A percentile compares a stretch with the other conserved stretches of the same genome.
These are phyloP conservation scores for Cherax quadricarinatus DNA, from an alignment of 1,140 invertebrate genomes.

Conservation along the genomic window DNA sequence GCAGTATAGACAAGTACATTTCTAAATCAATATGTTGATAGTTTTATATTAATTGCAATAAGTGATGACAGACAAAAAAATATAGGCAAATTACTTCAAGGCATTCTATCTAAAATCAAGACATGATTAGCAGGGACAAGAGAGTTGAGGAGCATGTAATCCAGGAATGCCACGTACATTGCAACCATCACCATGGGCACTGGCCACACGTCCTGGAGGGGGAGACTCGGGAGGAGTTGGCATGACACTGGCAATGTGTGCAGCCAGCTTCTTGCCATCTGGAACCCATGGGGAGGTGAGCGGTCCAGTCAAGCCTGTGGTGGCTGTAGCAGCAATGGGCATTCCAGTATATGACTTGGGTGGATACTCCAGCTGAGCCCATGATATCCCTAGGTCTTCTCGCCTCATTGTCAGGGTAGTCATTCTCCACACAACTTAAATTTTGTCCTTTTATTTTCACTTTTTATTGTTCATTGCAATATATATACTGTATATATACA, in stretches of 20 bases:
- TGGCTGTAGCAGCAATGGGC: conserved; percentile 24
- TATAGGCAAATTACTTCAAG: background rate
- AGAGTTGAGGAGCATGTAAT: background rate
- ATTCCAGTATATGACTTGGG: conserved; percentile 22
- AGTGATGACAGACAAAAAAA: too few species aligned
- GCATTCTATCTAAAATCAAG: background rate
- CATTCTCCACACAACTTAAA: conserved; percentile 20
- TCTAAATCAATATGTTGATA: background rate
- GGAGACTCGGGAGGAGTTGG: conserved; percentile 57
- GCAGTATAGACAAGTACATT: background rate
- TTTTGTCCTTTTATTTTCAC: conserved; percentile 28
- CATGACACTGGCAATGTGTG: conserved; percentile 50
- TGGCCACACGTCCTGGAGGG: conserved; percentile 18
- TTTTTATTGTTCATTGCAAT: conserved; percentile 11
- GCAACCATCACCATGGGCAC: background rate
- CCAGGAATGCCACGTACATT: background rate
- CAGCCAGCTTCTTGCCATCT: conserved; percentile 31
- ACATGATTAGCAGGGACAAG: background rate
- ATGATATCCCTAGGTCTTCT: conserved; percentile 36
- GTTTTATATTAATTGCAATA: background rate
- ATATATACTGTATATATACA: background rate
- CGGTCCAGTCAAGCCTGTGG: background rate
- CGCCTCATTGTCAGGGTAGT: conserved; percentile 26
- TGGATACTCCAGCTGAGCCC: conserved; percentile 43
- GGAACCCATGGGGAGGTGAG: conserved; percentile 1